These are phyloP conservation scores for Andrena camellia DNA, from an alignment of 2,888 invertebrate genomes.

Conservation along the genomic window DNA sequence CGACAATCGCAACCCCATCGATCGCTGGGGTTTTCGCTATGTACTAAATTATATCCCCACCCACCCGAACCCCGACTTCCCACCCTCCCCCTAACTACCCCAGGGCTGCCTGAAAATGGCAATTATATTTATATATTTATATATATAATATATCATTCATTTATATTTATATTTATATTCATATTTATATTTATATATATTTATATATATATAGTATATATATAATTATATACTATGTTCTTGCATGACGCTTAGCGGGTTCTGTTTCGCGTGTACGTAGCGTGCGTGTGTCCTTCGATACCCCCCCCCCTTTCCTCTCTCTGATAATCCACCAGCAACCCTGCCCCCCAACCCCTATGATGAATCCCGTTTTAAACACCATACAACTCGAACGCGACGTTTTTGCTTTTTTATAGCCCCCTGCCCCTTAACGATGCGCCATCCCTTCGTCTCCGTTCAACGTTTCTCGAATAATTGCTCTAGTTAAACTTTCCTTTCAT, in stretches of 20 bases:
- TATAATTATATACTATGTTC: constrained; percentile 75
- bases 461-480: constrained; percentile 21
- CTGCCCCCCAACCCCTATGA: background rate
- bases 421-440: constrained; percentile 10
- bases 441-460: background rate
- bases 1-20: constrained; percentile 58
- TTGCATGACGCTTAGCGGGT: constrained; percentile 58
- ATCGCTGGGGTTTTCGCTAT: constrained; percentile 39
- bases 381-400: constrained; percentile 2
- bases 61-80: constrained; percentile 7
- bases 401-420: background rate
- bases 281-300: constrained; percentile 31
- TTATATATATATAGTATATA: constrained; percentile 69
- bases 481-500: background rate
- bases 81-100: constrained; percentile 40
- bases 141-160: constrained; percentile 70
- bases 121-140: constrained; percentile 65
- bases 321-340: background rate
- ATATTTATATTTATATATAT: constrained; percentile 69
- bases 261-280: constrained; percentile 50
- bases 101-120: constrained; percentile 54
- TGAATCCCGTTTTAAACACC: constrained; percentile 1
- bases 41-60: constrained; percentile 38
- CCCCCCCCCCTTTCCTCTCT: background rate
- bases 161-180: constrained; percentile 68